phyloP scores from a whole-genome alignment of 2,888 invertebrate species.

The Mythimna albipuncta region DNA sequence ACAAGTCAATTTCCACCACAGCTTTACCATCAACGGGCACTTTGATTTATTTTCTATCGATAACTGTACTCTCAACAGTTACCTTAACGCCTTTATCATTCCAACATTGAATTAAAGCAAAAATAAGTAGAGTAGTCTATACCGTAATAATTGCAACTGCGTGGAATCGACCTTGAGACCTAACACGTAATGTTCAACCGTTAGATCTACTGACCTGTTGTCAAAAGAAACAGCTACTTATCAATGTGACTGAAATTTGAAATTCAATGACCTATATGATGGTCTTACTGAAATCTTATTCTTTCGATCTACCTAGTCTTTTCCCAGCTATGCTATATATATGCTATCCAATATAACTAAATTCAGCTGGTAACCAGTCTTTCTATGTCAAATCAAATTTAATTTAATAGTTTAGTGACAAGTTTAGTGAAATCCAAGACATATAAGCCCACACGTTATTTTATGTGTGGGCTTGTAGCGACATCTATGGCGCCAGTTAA shows the following conservation, averaged over 20 bases:
- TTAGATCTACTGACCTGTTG: constrained; percentile 17
- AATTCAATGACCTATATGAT: not conserved
- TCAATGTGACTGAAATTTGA: not conserved
- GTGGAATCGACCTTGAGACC: constrained; percentile 51
- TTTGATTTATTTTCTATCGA: constrained; percentile 38
- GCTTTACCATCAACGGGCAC: constrained; percentile 14
- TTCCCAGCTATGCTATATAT: too few species aligned
- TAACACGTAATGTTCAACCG: constrained; percentile 50
- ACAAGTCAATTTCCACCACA: not conserved
- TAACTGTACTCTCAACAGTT: constrained; percentile 53
- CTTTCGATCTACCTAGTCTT: too few species aligned
- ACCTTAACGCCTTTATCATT: constrained; percentile 25
- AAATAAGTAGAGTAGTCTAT: constrained; percentile 35
- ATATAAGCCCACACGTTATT: too few species aligned
- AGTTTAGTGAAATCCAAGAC: too few species aligned
- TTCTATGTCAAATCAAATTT: too few species aligned
- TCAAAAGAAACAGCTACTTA: not conserved
- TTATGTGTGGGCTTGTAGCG: too few species aligned
- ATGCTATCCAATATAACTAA: too few species aligned
- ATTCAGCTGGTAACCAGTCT: too few species aligned
- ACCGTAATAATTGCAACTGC: constrained; percentile 50
- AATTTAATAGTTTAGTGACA: too few species aligned
- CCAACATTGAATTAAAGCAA: constrained; percentile 33
- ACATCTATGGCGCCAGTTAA: too few species aligned
- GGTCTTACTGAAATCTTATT: not conserved